These are phyloP conservation scores for Thaumatotibia leucotreta DNA, from an alignment of 1,140 invertebrate genomes.

Conservation along the genomic window DNA sequence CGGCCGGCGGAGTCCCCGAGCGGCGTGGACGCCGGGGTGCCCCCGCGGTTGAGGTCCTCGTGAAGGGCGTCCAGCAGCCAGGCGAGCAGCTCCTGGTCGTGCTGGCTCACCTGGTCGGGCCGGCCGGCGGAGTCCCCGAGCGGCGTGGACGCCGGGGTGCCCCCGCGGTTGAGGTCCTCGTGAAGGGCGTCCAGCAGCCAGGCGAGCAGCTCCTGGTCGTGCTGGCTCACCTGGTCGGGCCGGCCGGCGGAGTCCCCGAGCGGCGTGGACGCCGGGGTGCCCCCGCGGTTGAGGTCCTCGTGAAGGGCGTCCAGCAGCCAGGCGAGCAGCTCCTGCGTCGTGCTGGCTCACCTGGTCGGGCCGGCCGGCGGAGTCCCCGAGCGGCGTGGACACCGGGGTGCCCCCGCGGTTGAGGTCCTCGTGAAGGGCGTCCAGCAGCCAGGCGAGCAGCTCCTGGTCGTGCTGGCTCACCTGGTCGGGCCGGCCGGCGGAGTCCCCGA, in stretches of 20 bases:
- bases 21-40: constrained; percentile 71
- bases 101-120: constrained; percentile 1
- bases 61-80: constrained; percentile 38
- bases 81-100: constrained; percentile 43
- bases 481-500: constrained; percentile 88
- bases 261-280: constrained; percentile 71
- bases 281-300: constrained; percentile 88
- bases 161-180: constrained; percentile 87
- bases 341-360: constrained; percentile 6
- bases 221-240: constrained; percentile 86
- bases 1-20: constrained; percentile 84
- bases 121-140: neutral
- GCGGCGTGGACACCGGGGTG: constrained; percentile 40
- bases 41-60: constrained; percentile 88
- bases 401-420: constrained; percentile 87
- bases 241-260: constrained; percentile 84
- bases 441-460: constrained; percentile 88
- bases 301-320: constrained; percentile 38
- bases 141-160: constrained; percentile 40
- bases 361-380: neutral
- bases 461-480: constrained; percentile 85
- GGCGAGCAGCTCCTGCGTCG: constrained; percentile 49
- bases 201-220: constrained; percentile 89
- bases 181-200: constrained; percentile 90
- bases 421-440: constrained; percentile 89